A percentile compares a stretch with the other conserved stretches of the same genome.
Conservation (phyloP, 2,797 vertebrate species). For the Poecilia picta region DNA sequence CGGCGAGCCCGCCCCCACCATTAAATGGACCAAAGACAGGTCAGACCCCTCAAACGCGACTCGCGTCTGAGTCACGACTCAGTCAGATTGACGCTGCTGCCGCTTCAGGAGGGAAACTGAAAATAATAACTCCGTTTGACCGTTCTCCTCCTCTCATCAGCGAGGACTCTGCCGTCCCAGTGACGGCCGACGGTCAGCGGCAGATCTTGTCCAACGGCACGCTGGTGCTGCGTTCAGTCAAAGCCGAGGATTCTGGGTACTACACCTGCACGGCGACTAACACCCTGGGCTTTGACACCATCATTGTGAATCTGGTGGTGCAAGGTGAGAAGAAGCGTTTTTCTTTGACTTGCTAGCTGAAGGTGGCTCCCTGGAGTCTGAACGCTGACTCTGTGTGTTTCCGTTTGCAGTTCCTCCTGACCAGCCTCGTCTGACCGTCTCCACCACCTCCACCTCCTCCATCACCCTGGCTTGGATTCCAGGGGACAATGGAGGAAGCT, state of each 20-base stretch:
- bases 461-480: conserved; percentile 98
- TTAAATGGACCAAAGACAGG: conserved; percentile 99
- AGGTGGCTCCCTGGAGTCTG: not conserved
- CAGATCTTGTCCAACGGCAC: conserved; percentile 94
- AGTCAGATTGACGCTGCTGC: conserved; percentile 4
- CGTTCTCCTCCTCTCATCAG: conserved; percentile 67
- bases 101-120: not conserved
- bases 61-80: conserved; percentile 9
- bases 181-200: conserved; percentile 90
- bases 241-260: conserved; percentile 97
- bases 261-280: conserved; percentile 98
- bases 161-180: conserved; percentile 91
- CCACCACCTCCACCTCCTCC: conserved; percentile 96
- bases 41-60: conserved; percentile 53
- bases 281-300: conserved; percentile 96
- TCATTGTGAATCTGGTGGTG: conserved; percentile 96
- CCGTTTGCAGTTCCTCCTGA: conserved; percentile 89
- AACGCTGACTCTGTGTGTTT: conserved; percentile 12
- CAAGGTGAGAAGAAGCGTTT: conserved; percentile 85
- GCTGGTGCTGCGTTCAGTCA: conserved; percentile 92
- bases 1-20: conserved; percentile 91
- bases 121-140: conserved; percentile 8
- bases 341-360: not conserved
- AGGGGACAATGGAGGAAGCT: conserved; percentile 98
- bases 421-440: conserved; percentile 96